These are phyloP conservation scores for Puma concolor DNA, from an alignment of 2,113 vertebrate genomes.

Conservation along the genomic window DNA sequence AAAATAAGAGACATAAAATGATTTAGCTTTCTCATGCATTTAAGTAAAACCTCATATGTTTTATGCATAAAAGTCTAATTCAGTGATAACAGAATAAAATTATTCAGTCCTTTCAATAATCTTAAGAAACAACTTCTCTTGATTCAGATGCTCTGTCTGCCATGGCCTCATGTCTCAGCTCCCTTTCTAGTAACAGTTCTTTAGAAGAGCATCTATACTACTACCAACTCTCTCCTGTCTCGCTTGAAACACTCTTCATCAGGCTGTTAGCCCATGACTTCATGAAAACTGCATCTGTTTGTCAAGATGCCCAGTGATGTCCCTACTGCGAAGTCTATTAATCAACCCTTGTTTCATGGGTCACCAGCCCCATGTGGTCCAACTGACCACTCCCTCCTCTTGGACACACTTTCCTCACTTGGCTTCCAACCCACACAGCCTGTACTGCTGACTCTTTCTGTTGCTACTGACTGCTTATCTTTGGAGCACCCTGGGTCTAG, in stretches of 20 bases:
- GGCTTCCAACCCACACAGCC: background rate
- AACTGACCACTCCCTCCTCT: background rate
- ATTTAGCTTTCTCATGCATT: background rate
- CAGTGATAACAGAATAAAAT: background rate
- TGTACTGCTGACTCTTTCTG: background rate
- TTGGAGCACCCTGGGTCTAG: background rate
- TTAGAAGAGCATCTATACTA: background rate
- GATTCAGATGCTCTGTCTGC: background rate
- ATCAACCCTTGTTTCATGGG: background rate
- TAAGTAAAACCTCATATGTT: background rate
- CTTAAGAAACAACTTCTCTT: background rate
- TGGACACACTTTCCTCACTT: background rate
- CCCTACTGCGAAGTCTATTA: background rate
- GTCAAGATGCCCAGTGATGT: background rate
- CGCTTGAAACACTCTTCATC: background rate
- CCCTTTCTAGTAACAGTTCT: background rate
- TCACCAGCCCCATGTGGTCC: background rate
- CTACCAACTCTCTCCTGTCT: background rate
- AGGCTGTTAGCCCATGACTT: background rate
- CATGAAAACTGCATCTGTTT: background rate
- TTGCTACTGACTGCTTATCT: background rate
- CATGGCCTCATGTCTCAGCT: background rate
- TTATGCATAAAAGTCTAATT: background rate
- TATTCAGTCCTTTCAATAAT: background rate
- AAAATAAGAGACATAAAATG: background rate